Conservation (phyloP, 2,113 vertebrate species). For the Heterotilapia buettikoferi region DNA sequence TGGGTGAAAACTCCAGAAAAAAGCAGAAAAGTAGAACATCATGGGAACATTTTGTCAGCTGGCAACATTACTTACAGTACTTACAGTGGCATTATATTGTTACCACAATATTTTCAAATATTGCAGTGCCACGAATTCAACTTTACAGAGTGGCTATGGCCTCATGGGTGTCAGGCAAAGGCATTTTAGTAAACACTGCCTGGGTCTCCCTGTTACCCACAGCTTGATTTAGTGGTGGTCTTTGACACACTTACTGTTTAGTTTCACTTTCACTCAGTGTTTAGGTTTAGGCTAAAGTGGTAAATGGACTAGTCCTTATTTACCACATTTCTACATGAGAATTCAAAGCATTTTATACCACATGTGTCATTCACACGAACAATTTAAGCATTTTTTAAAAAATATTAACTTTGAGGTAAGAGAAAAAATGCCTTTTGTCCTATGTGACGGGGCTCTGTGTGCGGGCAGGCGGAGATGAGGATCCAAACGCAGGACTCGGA, state of each 20-base stretch:
- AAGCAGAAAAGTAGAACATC: background rate
- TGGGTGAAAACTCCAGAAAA: background rate
- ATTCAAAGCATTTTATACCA: background rate
- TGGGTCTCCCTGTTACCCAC: background rate
- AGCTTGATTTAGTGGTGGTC: background rate
- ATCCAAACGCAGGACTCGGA: background rate
- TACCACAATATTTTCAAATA: background rate
- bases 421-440: too few species aligned
- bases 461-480: background rate
- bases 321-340: background rate
- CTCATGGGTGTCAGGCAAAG: background rate
- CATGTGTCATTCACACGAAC: too few species aligned
- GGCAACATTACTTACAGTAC: background rate
- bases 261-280: background rate
- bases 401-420: too few species aligned
- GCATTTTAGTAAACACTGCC: background rate
- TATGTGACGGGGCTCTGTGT: too few species aligned
- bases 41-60: background rate
- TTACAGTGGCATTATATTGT: background rate
- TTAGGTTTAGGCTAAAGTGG: background rate
- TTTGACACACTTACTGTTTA: background rate
- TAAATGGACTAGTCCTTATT: background rate
- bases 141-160: background rate
- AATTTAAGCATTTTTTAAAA: too few species aligned
- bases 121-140: background rate